Evolutionary conservation across 2,113 vertebrate genomes (phyloP).

Genomic region (Onychorhynchus coronatus): DNA sequence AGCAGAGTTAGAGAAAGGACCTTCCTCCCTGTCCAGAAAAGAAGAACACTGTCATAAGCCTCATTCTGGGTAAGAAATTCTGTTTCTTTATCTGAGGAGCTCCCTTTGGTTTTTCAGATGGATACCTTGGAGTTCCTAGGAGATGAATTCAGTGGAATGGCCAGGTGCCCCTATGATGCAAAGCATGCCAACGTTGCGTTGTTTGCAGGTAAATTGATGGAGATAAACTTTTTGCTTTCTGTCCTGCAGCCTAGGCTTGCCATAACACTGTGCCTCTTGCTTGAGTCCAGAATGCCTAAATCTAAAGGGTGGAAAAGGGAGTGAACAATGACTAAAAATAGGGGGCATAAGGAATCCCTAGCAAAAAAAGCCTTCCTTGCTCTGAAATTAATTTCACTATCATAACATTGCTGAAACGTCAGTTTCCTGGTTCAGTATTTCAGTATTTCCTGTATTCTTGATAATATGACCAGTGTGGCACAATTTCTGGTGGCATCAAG

Average conservation of each 20-base stretch:
- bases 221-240: background rate
- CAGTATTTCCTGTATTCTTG: background rate
- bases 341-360: background rate
- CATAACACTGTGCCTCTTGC: background rate
- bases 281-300: background rate
- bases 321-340: background rate
- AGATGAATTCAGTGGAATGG: slow-evolving; percentile 98
- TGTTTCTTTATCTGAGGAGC: slow-evolving; percentile 18
- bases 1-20: background rate
- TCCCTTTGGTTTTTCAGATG: slow-evolving; percentile 75
- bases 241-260: background rate
- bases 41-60: background rate
- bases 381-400: background rate
- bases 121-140: slow-evolving; percentile 89
- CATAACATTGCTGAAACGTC: background rate
- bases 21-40: background rate
- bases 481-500: background rate
- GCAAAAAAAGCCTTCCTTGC: background rate
- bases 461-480: background rate
- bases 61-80: background rate
- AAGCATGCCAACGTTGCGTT: slow-evolving; percentile 96
- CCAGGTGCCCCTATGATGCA: slow-evolving; percentile 96
- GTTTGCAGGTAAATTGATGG: slow-evolving; percentile 85
- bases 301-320: background rate
- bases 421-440: background rate